Evolutionary conservation across 2,888 invertebrate genomes (phyloP), one percentile per base, ranked within the genome.

Genomic region (Chouioia cunea): DNA sequence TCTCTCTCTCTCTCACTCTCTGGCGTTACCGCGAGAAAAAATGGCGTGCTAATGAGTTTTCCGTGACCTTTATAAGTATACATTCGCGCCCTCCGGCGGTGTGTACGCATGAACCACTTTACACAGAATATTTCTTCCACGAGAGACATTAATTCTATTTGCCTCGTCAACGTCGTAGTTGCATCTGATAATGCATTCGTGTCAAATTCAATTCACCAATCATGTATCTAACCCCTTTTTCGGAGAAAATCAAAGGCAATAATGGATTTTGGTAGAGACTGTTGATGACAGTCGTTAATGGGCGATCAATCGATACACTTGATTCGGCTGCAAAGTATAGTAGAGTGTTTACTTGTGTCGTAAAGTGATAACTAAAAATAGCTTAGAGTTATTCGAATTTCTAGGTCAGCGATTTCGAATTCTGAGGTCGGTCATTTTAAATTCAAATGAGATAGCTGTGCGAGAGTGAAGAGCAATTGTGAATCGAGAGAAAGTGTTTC

Each of bases 1-100:
- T 16, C 14, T 48, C 48, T 4, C n/a, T 16, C 8, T 1, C 48
- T 16, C 4, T 16, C 8, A 10, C 22, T 46, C 46, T n/a, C n/a
- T n/a, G 44, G 16, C 36, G 15, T 15, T 1, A 2, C 1, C 22
- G 16, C 18, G 46, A 3, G 20, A 10, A 22, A 14, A 36, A 56
- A 16, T 15, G 50, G 48, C 36, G 48, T 52, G 8, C 43, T 68
- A 60, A 67, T 60, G 67, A 67, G 67, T 67, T 60, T 56, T 52
- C 54, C 65, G 43, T 67, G 54, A 67, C 67, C 67, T 67, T 67
- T 54, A 47, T 27, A 18, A 15, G 22, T 12, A 18, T 20, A 14
- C 20, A n/a, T n/a, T n/a, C n/a, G n/a, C n/a, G n/a, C n/a, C n/a
- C n/a, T n/a, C n/a, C n/a, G n/a, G 52, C 12, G 20, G 18, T 52